Conservation (phyloP, 1,140 invertebrate species). For the Caenorhabditis briggsae region DNA sequence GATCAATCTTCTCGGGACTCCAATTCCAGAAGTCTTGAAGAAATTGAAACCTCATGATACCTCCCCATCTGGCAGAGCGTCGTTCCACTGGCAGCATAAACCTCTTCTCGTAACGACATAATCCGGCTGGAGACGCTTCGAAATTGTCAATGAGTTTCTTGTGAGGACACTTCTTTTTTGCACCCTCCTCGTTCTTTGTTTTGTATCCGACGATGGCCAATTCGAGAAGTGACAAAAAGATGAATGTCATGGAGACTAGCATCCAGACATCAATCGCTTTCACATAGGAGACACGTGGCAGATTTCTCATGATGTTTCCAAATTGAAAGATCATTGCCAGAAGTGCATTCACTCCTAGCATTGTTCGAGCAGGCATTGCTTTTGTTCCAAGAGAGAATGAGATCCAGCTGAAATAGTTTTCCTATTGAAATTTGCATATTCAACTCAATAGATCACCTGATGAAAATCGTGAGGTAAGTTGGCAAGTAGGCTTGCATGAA, state of each 20-base stretch:
- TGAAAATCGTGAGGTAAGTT: constrained; percentile 77
- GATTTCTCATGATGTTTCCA: constrained; percentile 77
- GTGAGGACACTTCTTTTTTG: constrained; percentile 55
- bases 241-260: constrained; percentile 75
- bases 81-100: constrained; percentile 73
- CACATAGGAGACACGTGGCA: constrained; percentile 74
- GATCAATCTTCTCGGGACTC: constrained; percentile 73
- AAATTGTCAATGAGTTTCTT: constrained; percentile 57
- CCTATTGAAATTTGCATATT: too few species aligned
- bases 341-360: constrained; percentile 76
- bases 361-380: constrained; percentile 77
- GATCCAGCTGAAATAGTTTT: constrained; percentile 72
- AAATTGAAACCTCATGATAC: constrained; percentile 20
- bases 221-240: constrained; percentile 72
- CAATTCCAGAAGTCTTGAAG: constrained; percentile 65
- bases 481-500: constrained; percentile 78
- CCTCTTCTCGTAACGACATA: constrained; percentile 72
- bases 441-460: constrained; percentile 61
- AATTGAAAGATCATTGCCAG: constrained; percentile 78
- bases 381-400: constrained; percentile 75
- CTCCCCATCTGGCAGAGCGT: constrained; percentile 29
- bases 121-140: constrained; percentile 66
- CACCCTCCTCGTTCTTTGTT: constrained; percentile 69
- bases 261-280: constrained; percentile 77
- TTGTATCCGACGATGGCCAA: constrained; percentile 73